These are phyloP conservation scores for Astyanax mexicanus DNA, from an alignment of 2,797 vertebrate genomes.

Conservation along the genomic window DNA sequence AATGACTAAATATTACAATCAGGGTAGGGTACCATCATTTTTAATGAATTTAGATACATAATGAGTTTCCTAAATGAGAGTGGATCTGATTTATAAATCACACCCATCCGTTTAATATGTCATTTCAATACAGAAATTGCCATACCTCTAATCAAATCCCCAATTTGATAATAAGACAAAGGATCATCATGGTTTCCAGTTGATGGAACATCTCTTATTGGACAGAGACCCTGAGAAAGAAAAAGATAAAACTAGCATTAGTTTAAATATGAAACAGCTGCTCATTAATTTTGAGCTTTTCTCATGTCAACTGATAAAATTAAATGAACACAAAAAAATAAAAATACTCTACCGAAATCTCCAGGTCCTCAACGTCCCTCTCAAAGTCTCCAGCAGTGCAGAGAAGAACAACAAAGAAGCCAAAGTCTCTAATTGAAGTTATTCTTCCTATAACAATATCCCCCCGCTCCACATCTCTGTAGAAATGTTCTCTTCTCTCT, in stretches of 20 bases:
- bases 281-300: too few species aligned
- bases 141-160: slow-evolving; percentile 92
- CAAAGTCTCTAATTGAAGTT: slow-evolving; percentile 93
- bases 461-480: slow-evolving; percentile 90
- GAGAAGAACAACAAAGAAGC: slow-evolving; percentile 94
- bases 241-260: background rate
- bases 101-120: background rate
- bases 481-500: slow-evolving; percentile 87
- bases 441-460: slow-evolving; percentile 92
- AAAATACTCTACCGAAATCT: slow-evolving; percentile 84
- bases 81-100: too few species aligned
- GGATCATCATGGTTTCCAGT: slow-evolving; percentile 95
- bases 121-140: background rate
- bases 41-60: too few species aligned
- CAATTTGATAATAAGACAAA: slow-evolving; percentile 93
- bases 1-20: too few species aligned
- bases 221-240: slow-evolving; percentile 87
- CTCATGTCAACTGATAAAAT: too few species aligned
- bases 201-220: slow-evolving; percentile 92
- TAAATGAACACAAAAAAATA: background rate
- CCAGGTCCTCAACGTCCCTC: slow-evolving; percentile 90
- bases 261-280: too few species aligned
- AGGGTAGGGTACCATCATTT: too few species aligned
- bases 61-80: too few species aligned
- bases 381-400: slow-evolving; percentile 86